Evolutionary conservation across 2,888 invertebrate genomes (phyloP).

Genomic region (Hypena proboscidalis): DNA sequence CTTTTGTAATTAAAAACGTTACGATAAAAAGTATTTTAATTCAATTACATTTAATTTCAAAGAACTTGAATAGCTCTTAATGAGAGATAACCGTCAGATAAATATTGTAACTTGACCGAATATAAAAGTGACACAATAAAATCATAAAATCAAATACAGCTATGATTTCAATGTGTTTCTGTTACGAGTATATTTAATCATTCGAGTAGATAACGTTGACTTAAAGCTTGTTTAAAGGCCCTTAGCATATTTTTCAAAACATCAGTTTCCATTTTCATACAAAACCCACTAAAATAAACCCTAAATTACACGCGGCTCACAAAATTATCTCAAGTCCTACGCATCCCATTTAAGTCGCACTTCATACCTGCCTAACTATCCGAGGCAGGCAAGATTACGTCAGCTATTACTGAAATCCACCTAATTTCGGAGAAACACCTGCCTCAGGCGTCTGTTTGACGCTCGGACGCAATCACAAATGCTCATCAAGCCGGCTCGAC

Average conservation of each 20-base stretch:
- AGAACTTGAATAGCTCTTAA: no score
- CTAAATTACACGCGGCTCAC: neutral
- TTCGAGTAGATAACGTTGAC: no score
- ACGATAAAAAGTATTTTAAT: no score
- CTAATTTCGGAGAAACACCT: slow-evolving; percentile 18
- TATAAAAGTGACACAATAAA: no score
- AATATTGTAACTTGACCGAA: no score
- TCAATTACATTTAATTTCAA: no score
- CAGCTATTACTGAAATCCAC: slow-evolving; percentile 3
- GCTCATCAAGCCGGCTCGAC: slow-evolving; percentile 18
- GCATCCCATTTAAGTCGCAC: neutral
- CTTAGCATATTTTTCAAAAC: neutral
- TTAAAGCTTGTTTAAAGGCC: neutral
- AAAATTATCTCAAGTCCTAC: neutral
- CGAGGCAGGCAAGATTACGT: no score
- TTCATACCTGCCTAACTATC: neutral
- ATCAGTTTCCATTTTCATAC: neutral
- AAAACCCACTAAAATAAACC: neutral
- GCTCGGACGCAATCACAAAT: slow-evolving; percentile 12
- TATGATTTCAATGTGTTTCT: no score
- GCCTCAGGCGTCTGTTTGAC: slow-evolving; percentile 8
- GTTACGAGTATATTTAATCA: no score
- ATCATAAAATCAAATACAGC: no score
- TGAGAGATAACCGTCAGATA: no score
- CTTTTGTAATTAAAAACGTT: no score